These are phyloP conservation scores for Aethes cnicana DNA, from an alignment of 2,888 invertebrate genomes.

Conservation along the genomic window DNA sequence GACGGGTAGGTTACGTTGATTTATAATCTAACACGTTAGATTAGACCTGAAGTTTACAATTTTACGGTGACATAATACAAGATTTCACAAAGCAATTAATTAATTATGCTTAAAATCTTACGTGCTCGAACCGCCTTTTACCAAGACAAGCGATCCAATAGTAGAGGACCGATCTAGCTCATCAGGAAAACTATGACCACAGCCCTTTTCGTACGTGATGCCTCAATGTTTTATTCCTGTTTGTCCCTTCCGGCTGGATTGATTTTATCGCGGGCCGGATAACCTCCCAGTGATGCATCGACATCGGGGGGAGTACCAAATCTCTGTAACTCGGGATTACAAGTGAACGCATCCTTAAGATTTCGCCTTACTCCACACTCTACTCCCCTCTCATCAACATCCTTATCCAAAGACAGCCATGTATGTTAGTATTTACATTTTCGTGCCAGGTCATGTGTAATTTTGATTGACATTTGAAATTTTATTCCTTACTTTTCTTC, in stretches of 20 bases:
- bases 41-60: too few species aligned
- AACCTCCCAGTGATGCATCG: slow-evolving; percentile 27
- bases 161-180: slow-evolving; percentile 29
- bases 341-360: slow-evolving; percentile 23
- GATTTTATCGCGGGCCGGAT: slow-evolving; percentile 33
- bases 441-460: slow-evolving; percentile 30
- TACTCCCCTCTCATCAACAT: slow-evolving; percentile 20
- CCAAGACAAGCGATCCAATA: slow-evolving; percentile 32
- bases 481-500: slow-evolving; percentile 26
- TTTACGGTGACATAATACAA: too few species aligned
- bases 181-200: slow-evolving; percentile 33
- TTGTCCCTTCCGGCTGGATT: slow-evolving; percentile 35
- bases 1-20: too few species aligned
- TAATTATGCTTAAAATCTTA: not conserved
- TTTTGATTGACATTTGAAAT: slow-evolving; percentile 32
- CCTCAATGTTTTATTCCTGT: slow-evolving; percentile 35
- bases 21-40: too few species aligned
- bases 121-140: slow-evolving; percentile 11
- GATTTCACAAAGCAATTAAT: too few species aligned
- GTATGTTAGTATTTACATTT: slow-evolving; percentile 25
- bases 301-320: slow-evolving; percentile 28
- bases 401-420: slow-evolving; percentile 17
- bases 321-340: slow-evolving; percentile 23
- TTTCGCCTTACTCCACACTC: slow-evolving; percentile 14
- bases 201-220: slow-evolving; percentile 36